These are phyloP conservation scores for Abscondita cerata DNA, from an alignment of 2,888 invertebrate genomes.

Conservation along the genomic window DNA sequence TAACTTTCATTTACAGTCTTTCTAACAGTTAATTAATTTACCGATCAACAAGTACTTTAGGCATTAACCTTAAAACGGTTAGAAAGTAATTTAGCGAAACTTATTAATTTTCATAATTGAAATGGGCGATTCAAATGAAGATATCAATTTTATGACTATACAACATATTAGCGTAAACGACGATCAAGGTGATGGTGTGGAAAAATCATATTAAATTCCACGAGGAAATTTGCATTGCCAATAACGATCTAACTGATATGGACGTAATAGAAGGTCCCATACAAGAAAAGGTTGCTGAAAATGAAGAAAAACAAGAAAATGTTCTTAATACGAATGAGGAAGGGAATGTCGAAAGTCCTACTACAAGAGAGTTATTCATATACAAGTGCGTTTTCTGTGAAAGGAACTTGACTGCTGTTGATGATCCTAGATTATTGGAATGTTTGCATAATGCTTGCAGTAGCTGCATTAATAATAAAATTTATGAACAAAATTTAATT, in stretches of 20 bases:
- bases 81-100: background rate
- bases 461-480: constrained; percentile 74
- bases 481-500: constrained; percentile 62
- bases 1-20: constrained; percentile 9
- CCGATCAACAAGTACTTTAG: constrained; percentile 39
- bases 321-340: constrained; percentile 45
- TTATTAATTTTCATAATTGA: constrained; percentile 13
- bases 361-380: constrained; percentile 52
- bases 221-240: constrained; percentile 8
- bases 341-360: constrained; percentile 54
- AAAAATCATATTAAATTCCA: constrained; percentile 19
- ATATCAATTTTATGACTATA: constrained; percentile 33
- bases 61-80: constrained; percentile 1
- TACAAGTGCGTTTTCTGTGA: constrained; percentile 59
- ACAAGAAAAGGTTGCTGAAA: constrained; percentile 9
- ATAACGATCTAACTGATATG: constrained; percentile 12
- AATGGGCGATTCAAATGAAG: constrained; percentile 39
- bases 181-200: constrained; percentile 8
- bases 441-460: constrained; percentile 88
- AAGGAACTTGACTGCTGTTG: constrained; percentile 62
- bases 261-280: constrained; percentile 17
- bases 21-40: constrained; percentile 16
- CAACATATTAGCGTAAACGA: constrained; percentile 30
- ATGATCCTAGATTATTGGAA: constrained; percentile 82
- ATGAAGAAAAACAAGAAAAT: constrained; percentile 8